phyloP scores from a whole-genome alignment of 1,140 invertebrate genomes.

The Drosophila lacertosa region DNA sequence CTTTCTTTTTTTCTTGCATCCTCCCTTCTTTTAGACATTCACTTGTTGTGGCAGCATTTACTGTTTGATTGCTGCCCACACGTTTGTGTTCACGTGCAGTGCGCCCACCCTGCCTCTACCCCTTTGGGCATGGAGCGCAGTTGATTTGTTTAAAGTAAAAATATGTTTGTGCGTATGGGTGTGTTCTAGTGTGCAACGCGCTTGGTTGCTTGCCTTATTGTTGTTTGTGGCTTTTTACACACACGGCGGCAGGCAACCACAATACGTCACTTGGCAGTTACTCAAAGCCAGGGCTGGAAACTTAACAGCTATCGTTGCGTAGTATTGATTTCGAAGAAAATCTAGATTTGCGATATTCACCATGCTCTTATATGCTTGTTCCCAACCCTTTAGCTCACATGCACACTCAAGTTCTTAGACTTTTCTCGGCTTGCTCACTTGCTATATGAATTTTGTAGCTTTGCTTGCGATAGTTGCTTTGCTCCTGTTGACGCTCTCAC shows the following conservation, averaged over 20 bases:
- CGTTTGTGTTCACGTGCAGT: conserved; percentile 71
- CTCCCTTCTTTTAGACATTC: conserved; percentile 12
- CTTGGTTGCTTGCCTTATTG: conserved; percentile 37
- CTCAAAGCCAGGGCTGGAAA: conserved; percentile 42
- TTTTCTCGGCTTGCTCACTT: not conserved
- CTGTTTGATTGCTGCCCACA: conserved; percentile 63
- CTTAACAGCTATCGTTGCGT: not conserved
- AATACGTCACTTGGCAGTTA: conserved; percentile 63
- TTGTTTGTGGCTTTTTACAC: conserved; percentile 48
- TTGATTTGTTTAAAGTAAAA: conserved; percentile 71
- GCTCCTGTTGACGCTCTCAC: conserved; percentile 39
- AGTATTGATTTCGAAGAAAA: no score
- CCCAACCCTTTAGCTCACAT: no score
- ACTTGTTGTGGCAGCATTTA: conserved; percentile 67
- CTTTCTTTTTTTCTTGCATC: conserved; percentile 14
- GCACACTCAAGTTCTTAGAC: no score
- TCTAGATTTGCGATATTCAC: no score
- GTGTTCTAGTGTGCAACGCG: conserved; percentile 23
- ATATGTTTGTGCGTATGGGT: conserved; percentile 34
- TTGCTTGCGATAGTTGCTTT: conserved; percentile 28
- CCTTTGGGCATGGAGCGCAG: conserved; percentile 36
- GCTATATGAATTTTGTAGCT: not conserved
- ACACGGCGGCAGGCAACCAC: conserved; percentile 36
- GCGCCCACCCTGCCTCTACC: conserved; percentile 18
- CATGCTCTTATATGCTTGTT: no score